These are phyloP conservation scores for Sander vitreus DNA, from an alignment of 2,113 vertebrate genomes.

Conservation along the genomic window DNA sequence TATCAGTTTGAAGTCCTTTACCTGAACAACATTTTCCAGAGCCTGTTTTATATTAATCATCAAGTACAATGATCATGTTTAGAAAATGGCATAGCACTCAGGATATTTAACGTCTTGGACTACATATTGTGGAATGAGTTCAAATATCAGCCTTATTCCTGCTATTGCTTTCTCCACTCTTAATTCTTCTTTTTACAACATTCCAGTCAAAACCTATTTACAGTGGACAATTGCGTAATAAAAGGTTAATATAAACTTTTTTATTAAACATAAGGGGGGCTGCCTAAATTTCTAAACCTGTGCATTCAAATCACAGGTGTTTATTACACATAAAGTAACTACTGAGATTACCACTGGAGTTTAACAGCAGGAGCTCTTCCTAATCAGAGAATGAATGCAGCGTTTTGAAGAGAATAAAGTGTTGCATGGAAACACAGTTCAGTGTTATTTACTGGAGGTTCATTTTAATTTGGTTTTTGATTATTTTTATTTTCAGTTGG, in stretches of 20 bases:
- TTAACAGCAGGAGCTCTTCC: neutral
- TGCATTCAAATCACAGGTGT: neutral
- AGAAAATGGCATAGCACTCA: neutral
- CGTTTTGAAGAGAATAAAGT: neutral
- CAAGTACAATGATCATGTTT: neutral
- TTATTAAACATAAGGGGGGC: neutral
- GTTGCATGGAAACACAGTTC: slow-evolving; percentile 11
- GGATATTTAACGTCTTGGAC: neutral
- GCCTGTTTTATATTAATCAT: neutral
- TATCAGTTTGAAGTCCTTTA: neutral
- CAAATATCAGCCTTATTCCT: neutral
- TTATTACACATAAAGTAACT: neutral
- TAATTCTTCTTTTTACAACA: neutral
- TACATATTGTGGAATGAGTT: neutral
- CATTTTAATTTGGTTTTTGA: neutral
- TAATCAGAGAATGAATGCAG: neutral
- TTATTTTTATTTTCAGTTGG: neutral
- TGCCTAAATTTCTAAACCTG: neutral
- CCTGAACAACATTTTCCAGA: neutral
- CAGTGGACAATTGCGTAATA: neutral
- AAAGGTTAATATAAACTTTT: slow-evolving; percentile 1
- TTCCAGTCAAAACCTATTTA: neutral
- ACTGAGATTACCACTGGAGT: neutral
- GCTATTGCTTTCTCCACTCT: neutral
- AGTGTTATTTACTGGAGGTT: neutral